Base-by-base conservation (phyloP, 2,113 vertebrate species). In the Tyto alba region DNA sequence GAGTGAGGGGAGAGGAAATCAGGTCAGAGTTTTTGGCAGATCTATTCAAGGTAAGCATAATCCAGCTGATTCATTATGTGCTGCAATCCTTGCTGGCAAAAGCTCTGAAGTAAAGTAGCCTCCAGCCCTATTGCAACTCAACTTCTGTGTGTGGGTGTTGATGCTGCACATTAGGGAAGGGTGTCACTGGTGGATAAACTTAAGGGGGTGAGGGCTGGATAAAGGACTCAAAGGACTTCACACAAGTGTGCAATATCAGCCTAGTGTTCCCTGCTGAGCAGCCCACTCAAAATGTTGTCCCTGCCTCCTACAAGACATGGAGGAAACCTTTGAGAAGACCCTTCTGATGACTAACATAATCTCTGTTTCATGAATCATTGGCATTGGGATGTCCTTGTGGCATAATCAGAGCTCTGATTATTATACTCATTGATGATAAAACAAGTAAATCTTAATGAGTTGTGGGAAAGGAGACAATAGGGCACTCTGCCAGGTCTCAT, bases 381-480 rank as follows among this genome's bases (percentile, higher is more conserved):
- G 85, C 96, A 85, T 2, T 60, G 93, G 91, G 95, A 81, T 96
- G 96, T 89, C 97, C 96, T 81, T 86, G 96, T 97, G 96, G 96
- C 96, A 97, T 71, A 95, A 97, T 97, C 96, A 93, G 91, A 77
- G 91, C 92, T 43, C 94, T 55, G 72, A 32, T 97, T 96, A 92
- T 97, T 96, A 97, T 75, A 84, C 86, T 93, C 90, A 93, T 89
- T 92, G 95, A 96, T 87, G 95, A 97, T 97, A 97, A 96, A 96
- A 93, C 79, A 96, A 95, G 91, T 92, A 95, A 97, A 97, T 91
- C 97, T 97, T 97, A 97, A 97, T 97, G 95, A 97, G 94, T 95
- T 96, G 87, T 97, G 97, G 82, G 93, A 96, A 74, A 92, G 96
- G 92, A 78, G 85, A 97, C 97, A 97, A 97, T 97, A 88, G 95